A percentile compares a stretch with the other conserved stretches of the same genome.
Evolutionary conservation across 2,797 vertebrate genomes (phyloP).

Genomic region (Lepidocolaptes lacrymiger): DNA sequence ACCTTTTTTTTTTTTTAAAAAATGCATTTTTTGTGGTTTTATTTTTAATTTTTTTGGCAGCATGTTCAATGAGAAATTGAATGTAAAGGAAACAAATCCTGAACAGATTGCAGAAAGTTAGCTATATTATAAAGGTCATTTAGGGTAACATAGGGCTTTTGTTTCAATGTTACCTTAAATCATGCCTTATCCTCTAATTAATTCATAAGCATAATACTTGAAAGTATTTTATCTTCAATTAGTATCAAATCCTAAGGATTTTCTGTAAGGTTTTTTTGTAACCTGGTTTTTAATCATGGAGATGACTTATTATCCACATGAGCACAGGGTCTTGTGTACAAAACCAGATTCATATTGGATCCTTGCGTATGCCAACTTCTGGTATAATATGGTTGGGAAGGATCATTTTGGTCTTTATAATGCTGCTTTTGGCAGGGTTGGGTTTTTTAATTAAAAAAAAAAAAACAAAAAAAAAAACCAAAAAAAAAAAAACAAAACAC

Average conservation of each 20-base stretch:
- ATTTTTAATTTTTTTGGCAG: background rate
- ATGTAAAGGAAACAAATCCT: background rate
- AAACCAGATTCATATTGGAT: conserved; percentile 91
- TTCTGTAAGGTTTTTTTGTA: conserved; percentile 77
- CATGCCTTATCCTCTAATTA: background rate
- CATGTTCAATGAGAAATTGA: background rate
- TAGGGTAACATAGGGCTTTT: background rate
- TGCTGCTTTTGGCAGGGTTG: background rate
- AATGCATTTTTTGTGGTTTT: background rate
- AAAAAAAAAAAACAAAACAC: too few species aligned
- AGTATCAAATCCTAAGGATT: conserved; percentile 81
- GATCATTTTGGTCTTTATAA: conserved; percentile 50
- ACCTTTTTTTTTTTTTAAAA: background rate
- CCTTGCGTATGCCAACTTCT: conserved; percentile 79
- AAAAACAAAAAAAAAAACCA: too few species aligned
- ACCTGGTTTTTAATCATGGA: conserved; percentile 64
- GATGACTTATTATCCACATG: conserved; percentile 41
- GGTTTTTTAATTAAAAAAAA: background rate
- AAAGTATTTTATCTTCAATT: conserved; percentile 51
- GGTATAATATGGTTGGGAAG: conserved; percentile 73
- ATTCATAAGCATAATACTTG: conserved; percentile 6
- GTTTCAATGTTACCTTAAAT: conserved; percentile 43
- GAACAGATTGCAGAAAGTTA: background rate
- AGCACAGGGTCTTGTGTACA: conserved; percentile 76
- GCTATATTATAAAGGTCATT: background rate